A percentile compares a stretch with the other conserved stretches of the same genome.
These are phyloP conservation scores for Gymnodraco acuticeps DNA, from an alignment of 2,797 vertebrate species.

Conservation along the genomic window DNA sequence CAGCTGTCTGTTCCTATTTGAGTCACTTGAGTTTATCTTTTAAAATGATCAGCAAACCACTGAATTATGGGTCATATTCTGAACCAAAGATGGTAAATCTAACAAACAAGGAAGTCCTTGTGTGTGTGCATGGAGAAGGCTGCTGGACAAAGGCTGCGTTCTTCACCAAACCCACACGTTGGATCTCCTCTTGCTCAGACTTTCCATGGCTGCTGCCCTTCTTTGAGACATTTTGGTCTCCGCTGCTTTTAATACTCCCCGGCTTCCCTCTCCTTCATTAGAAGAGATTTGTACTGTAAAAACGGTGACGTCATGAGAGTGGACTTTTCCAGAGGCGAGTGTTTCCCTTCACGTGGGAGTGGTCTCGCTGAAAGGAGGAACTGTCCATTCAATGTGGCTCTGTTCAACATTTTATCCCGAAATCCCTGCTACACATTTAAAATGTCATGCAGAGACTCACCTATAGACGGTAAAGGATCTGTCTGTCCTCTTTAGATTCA, in stretches of 20 bases:
- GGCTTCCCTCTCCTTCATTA: conserved; percentile 24
- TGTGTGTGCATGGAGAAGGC: conserved; percentile 35
- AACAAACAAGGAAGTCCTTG: conserved; percentile 67
- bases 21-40: conserved; percentile 60
- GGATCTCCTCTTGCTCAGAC: conserved; percentile 49
- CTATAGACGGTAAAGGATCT: neutral
- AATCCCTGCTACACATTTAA: conserved; percentile 52
- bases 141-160: conserved; percentile 69
- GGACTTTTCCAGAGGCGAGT: conserved; percentile 78
- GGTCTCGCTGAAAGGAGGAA: conserved; percentile 52
- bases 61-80: conserved; percentile 51
- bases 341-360: conserved; percentile 59
- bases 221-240: conserved; percentile 37
- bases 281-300: conserved; percentile 51
- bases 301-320: conserved; percentile 65
- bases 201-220: conserved; percentile 67
- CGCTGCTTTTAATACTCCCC: conserved; percentile 49
- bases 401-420: conserved; percentile 36
- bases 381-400: conserved; percentile 60
- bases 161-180: conserved; percentile 49
- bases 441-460: conserved; percentile 8
- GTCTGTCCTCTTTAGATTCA: neutral
- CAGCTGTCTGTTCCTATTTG: neutral
- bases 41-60: conserved; percentile 43
- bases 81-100: conserved; percentile 49